phyloP scores from a whole-genome alignment of 2,888 invertebrate species.

The Polyommatus icarus region DNA sequence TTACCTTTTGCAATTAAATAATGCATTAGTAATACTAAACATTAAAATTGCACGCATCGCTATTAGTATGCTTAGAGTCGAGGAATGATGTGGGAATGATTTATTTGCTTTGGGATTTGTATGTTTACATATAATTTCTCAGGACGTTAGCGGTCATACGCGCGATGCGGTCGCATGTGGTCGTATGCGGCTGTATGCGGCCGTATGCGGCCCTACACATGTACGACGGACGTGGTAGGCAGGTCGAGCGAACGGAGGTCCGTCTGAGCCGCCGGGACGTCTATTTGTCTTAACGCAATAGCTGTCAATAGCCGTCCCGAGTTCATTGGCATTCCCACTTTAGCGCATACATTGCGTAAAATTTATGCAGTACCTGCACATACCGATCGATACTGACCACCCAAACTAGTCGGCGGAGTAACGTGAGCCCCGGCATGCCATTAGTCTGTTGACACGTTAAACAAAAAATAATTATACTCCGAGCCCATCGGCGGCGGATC shows the following conservation, averaged over 20 bases:
- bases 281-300: constrained; percentile 80
- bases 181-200: constrained; percentile 49
- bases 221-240: constrained; percentile 52
- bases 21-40: constrained; percentile 18
- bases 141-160: constrained; percentile 63
- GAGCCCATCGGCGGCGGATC: constrained; percentile 49
- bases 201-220: constrained; percentile 54
- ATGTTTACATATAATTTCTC: constrained; percentile 75
- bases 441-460: constrained; percentile 74
- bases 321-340: constrained; percentile 78
- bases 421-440: constrained; percentile 71
- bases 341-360: constrained; percentile 74
- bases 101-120: constrained; percentile 65
- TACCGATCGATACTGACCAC: constrained; percentile 58
- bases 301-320: constrained; percentile 77
- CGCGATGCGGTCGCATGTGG: constrained; percentile 48
- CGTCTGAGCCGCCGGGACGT: constrained; percentile 71
- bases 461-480: constrained; percentile 68
- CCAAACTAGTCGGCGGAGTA: constrained; percentile 68
- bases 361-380: constrained; percentile 68
- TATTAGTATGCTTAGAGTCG: constrained; percentile 29
- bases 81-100: constrained; percentile 55
- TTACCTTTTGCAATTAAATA: not conserved
- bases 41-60: constrained; percentile 22
- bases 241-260: constrained; percentile 75